Evolutionary conservation across 2,113 vertebrate genomes (phyloP), one percentile per base, ranked within the genome.

Genomic region (Perccottus glenii): DNA sequence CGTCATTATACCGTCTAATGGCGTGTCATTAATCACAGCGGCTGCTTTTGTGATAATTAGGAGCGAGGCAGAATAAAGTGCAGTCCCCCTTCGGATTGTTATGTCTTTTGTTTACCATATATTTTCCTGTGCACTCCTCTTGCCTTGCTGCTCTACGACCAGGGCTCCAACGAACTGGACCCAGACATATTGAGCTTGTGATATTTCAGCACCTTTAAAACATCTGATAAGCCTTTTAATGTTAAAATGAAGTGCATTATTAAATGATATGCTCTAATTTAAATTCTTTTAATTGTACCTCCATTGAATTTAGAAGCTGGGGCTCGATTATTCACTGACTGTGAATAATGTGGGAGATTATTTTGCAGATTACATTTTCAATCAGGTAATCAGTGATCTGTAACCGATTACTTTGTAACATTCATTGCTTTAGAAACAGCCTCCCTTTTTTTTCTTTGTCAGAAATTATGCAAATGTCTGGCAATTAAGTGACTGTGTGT

Each of bases 381-480:
- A 82, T 90, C 87, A 88, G 85, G 77, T 84, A 79, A 83, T 83
- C 85, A 64, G 64, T 78, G 78, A 84, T 86, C 83, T 85, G 85
- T 77, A 76, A 82, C 82, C 60, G 79, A 87, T 88, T 81, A 80
- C 74, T 65, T 79, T 86, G 61, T 78, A 69, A 45, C 79, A 73
- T 76, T 63, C 60, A 52, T 63, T 35, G 47, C 65, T 51, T 51
- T 70, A 19, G 64, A 66, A 75, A 5, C 45, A 69, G 74, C 64
- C 55, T 3, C 46, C 19, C 48, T 48, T 75, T 64, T 65, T 52
- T 76, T 69, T 67, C 70, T 40, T 70, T 50, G 56, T 64, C 5
- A 42, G 60, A 42, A 81, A 78, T 80, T 87, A 88, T 87, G 87
- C 71, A 78, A 69, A 89, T 86, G 62, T 57, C 51, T 58, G 16